Evolutionary conservation across 1,140 invertebrate genomes (phyloP).

Genomic region (Euborellia annulipes): DNA sequence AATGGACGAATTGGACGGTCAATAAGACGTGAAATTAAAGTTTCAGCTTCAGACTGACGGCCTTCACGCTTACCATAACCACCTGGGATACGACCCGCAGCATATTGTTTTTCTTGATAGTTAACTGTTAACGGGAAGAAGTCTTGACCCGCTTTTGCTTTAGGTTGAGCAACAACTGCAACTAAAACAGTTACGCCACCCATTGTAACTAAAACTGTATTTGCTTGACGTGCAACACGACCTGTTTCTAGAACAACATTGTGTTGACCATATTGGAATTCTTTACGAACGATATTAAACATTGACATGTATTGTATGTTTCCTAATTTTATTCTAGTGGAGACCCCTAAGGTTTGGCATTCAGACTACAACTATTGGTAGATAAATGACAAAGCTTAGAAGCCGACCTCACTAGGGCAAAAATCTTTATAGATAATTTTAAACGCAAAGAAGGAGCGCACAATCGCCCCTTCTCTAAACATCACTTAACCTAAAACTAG

Average conservation of each 20-base stretch:
- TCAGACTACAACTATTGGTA: background rate
- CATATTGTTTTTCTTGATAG: conserved; percentile 8
- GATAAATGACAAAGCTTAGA: background rate
- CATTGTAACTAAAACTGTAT: conserved; percentile 11
- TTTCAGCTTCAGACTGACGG: conserved; percentile 8
- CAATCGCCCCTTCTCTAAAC: background rate
- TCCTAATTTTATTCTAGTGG: background rate
- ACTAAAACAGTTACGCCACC: conserved; percentile 8
- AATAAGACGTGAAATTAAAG: conserved; percentile 12
- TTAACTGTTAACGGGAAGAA: conserved; percentile 13
- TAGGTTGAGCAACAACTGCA: conserved; percentile 8
- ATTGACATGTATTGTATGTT: background rate
- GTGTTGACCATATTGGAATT: background rate
- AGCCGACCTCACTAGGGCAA: no score
- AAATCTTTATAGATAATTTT: no score
- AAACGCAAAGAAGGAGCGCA: no score
- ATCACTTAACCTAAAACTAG: background rate
- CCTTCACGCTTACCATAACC: conserved; percentile 14
- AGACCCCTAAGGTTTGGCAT: background rate
- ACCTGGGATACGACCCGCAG: conserved; percentile 12
- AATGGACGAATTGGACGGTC: conserved; percentile 14
- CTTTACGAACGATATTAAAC: background rate
- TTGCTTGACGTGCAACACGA: conserved; percentile 13
- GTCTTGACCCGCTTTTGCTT: conserved; percentile 2
- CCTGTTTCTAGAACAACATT: conserved; percentile 11